A percentile compares a stretch with the other conserved stretches of the same genome.
Conservation (phyloP, 2,888 invertebrate genomes). For the Steinernema scapterisci region DNA sequence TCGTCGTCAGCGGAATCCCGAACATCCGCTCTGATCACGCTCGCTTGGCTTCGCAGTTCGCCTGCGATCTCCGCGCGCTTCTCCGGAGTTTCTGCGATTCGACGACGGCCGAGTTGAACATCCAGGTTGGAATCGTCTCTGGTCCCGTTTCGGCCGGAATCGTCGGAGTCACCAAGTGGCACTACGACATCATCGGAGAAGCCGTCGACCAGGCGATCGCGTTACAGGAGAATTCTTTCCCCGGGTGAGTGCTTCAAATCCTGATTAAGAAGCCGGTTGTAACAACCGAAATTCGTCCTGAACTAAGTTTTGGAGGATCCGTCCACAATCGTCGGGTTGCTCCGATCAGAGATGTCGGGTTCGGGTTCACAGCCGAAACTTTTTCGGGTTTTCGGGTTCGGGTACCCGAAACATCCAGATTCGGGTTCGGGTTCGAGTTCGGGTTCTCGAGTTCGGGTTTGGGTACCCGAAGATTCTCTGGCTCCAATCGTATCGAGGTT, state of each 20-base stretch:
- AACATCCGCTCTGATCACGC: conserved; percentile 36
- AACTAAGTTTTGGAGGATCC: no score
- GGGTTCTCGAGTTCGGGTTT: no score
- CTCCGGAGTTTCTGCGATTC: conserved; percentile 59
- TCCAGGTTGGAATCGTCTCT: conserved; percentile 56
- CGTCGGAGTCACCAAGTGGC: conserved; percentile 63
- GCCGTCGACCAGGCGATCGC: conserved; percentile 58
- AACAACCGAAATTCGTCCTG: no score
- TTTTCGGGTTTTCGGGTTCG: no score
- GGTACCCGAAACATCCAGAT: no score
- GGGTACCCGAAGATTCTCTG: no score
- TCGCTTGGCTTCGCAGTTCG: conserved; percentile 15
- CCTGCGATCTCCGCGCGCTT: conserved; percentile 40
- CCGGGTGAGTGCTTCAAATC: conserved; percentile 15
- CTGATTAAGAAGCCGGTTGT: not conserved
- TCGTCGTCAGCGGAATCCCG: conserved; percentile 45
- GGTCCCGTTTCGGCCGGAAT: conserved; percentile 54
- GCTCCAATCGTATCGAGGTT: no score
- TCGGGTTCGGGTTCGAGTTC: no score
- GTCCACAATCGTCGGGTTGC: no score
- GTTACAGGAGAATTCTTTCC: conserved; percentile 48
- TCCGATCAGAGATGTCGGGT: no score
- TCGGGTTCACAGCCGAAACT: no score
- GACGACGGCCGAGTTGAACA: conserved; percentile 56
- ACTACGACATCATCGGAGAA: conserved; percentile 62